Evolutionary conservation across 2,797 vertebrate species (phyloP).

Genomic region (Muraenolepis orangiensis): DNA sequence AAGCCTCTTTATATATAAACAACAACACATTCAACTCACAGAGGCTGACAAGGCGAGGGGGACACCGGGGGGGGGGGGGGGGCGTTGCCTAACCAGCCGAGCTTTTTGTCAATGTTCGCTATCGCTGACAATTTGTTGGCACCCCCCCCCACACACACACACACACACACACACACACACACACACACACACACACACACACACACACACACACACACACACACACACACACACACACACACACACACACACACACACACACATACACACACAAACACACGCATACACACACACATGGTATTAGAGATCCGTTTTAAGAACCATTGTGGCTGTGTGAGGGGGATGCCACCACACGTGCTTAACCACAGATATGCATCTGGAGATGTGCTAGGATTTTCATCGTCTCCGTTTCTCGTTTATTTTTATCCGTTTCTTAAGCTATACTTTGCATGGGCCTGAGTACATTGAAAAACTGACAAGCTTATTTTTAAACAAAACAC

Average conservation of each 20-base stretch:
- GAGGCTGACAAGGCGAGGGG: conserved; percentile 44
- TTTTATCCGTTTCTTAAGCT: not conserved
- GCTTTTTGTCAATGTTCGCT: conserved; percentile 58
- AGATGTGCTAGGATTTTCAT: no score
- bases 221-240: conserved; percentile 5
- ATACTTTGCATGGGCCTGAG: conserved; percentile 1
- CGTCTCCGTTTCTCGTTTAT: no score
- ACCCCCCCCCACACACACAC: no score
- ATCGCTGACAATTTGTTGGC: conserved; percentile 47
- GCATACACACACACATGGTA: not conserved
- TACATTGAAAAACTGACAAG: no score
- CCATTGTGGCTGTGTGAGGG: conserved; percentile 26
- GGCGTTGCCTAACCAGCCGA: conserved; percentile 52
- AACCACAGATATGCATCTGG: conserved; percentile 13
- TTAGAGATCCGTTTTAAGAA: conserved; percentile 46
- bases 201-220: no score
- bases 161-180: no score
- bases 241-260: not conserved
- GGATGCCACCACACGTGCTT: conserved; percentile 6
- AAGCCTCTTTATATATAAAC: conserved; percentile 62
- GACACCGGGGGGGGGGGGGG: conserved; percentile 27
- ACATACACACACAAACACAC: no score
- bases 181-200: no score
- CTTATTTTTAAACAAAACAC: no score
- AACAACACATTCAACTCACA: conserved; percentile 46